A percentile compares a stretch with the other conserved stretches of the same genome.
Evolutionary conservation across 1,140 invertebrate genomes (phyloP).

Genomic region (Aphidius ervi): DNA sequence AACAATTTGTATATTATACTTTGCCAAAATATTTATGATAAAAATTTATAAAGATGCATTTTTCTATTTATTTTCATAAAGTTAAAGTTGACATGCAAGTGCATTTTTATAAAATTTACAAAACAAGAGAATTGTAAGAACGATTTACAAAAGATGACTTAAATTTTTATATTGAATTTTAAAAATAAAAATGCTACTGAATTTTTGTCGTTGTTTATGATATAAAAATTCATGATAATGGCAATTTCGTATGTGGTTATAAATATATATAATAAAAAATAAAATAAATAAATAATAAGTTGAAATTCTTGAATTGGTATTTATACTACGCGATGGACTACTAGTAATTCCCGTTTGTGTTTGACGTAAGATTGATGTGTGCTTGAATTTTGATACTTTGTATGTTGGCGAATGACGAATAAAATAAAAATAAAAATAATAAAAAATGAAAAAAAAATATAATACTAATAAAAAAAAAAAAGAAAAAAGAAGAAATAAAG

Average conservation of each 20-base stretch:
- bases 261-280: conserved; percentile 5
- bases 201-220: too few species aligned
- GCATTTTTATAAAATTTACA: too few species aligned
- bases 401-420: neutral
- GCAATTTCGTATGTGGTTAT: neutral
- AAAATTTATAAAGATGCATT: too few species aligned
- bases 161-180: too few species aligned
- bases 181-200: too few species aligned
- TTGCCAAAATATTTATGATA: too few species aligned
- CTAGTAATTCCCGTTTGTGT: conserved; percentile 27
- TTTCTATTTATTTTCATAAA: too few species aligned
- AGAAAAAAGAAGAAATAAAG: conserved; percentile 5
- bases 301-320: conserved; percentile 35
- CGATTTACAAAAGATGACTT: too few species aligned
- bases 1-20: too few species aligned
- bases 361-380: conserved; percentile 53
- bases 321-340: conserved; percentile 40
- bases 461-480: conserved; percentile 12
- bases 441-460: neutral
- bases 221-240: too few species aligned
- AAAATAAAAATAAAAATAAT: conserved; percentile 4
- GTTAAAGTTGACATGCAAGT: too few species aligned
- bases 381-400: conserved; percentile 14
- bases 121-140: too few species aligned
- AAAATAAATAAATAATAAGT: neutral